phyloP scores from a whole-genome alignment of 2,797 vertebrate species.

The Rhodeus uyekii region DNA sequence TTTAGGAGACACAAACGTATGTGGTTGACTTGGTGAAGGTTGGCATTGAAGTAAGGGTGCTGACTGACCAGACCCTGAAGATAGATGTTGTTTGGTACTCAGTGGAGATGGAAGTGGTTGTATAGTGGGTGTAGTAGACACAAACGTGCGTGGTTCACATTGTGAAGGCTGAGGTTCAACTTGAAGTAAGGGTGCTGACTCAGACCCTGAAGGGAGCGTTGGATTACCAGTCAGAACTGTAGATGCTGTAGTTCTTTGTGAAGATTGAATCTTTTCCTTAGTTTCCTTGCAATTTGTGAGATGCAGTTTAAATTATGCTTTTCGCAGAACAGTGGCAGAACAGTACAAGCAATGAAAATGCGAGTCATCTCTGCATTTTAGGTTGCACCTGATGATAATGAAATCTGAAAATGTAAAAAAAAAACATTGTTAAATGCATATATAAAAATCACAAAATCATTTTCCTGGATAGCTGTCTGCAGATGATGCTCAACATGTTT shows the following conservation, averaged over 20 bases:
- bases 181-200: not conserved
- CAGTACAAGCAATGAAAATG: constrained; percentile 6
- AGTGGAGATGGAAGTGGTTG: not conserved
- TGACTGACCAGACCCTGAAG: no score
- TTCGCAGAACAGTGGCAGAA: not conserved
- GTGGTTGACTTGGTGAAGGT: no score
- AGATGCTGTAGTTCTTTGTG: no score
- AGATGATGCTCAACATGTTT: not conserved
- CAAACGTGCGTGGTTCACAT: no score
- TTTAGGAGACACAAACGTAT: no score
- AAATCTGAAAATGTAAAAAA: not conserved
- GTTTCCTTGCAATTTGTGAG: not conserved
- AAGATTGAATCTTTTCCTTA: not conserved
- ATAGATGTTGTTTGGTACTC: no score
- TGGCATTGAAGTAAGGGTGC: not conserved
- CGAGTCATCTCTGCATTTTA: not conserved
- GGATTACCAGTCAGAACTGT: no score
- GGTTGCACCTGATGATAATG: not conserved
- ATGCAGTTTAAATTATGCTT: not conserved
- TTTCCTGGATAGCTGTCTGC: not conserved
- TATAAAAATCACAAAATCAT: not conserved
- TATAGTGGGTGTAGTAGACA: not conserved
- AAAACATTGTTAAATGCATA: not conserved
- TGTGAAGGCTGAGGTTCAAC: not conserved
- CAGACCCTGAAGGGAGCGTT: no score